Evolutionary conservation across 2,797 vertebrate species (phyloP).

Genomic region (Alcedo atthis): DNA sequence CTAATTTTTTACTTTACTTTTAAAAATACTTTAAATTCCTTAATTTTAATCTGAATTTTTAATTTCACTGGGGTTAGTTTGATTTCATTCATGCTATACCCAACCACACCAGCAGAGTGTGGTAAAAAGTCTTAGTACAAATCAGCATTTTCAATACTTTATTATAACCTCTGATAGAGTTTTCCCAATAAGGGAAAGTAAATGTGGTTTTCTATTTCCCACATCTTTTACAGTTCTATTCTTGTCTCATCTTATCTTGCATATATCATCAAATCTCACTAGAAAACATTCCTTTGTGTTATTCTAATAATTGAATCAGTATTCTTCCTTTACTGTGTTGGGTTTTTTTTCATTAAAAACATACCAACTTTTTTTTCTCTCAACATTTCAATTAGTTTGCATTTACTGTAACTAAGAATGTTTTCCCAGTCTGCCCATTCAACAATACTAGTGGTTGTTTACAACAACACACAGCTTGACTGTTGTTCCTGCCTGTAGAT

Average conservation of each 20-base stretch:
- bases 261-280: not conserved
- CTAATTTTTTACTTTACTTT: not conserved
- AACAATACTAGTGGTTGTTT: not conserved
- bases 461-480: not conserved
- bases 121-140: conserved; percentile 19
- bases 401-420: not conserved
- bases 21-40: too few species aligned
- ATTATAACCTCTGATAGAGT: not conserved
- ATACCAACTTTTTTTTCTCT: not conserved
- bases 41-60: not conserved
- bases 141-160: not conserved
- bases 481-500: not conserved
- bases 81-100: not conserved
- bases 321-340: not conserved
- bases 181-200: not conserved
- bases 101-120: conserved; percentile 36
- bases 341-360: not conserved
- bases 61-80: not conserved
- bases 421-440: not conserved
- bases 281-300: not conserved
- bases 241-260: not conserved
- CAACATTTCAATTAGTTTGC: not conserved
- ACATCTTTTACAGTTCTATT: not conserved
- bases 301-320: not conserved
- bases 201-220: not conserved